A percentile compares a stretch with the other conserved stretches of the same genome.
These are phyloP conservation scores for Gobio gobio DNA, from an alignment of 2,113 vertebrate species.

Conservation along the genomic window DNA sequence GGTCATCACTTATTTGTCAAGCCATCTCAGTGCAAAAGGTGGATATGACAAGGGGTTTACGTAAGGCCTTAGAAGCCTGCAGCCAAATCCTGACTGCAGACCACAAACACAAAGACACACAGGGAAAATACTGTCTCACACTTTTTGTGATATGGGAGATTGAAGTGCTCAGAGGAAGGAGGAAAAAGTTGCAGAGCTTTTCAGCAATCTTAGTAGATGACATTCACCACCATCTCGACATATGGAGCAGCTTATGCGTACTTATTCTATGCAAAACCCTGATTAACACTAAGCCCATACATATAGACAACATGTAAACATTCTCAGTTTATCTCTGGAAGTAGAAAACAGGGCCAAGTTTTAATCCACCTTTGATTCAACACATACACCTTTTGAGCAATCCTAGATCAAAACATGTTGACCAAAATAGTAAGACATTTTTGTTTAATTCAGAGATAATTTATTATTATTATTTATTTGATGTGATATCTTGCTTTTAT, in stretches of 20 bases:
- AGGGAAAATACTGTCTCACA: constrained; percentile 10
- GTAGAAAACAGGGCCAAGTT: background rate
- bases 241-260: constrained; percentile 72
- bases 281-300: constrained; percentile 44
- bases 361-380: constrained; percentile 43
- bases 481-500: background rate
- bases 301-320: constrained; percentile 68
- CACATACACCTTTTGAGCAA: constrained; percentile 20
- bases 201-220: constrained; percentile 27
- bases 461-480: background rate
- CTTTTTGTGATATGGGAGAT: constrained; percentile 20
- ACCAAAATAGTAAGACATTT: background rate
- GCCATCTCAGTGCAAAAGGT: constrained; percentile 69
- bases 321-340: constrained; percentile 3
- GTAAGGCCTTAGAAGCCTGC: constrained; percentile 65
- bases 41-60: constrained; percentile 73
- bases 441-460: background rate
- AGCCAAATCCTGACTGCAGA: constrained; percentile 53
- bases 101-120: constrained; percentile 58
- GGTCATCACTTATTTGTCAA: constrained; percentile 82
- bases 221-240: constrained; percentile 51
- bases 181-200: background rate
- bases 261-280: constrained; percentile 59
- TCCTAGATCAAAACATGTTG: constrained; percentile 1
- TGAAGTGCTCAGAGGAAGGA: background rate